Evolutionary conservation across 2,888 invertebrate genomes (phyloP).

Genomic region (Apamea anceps): DNA sequence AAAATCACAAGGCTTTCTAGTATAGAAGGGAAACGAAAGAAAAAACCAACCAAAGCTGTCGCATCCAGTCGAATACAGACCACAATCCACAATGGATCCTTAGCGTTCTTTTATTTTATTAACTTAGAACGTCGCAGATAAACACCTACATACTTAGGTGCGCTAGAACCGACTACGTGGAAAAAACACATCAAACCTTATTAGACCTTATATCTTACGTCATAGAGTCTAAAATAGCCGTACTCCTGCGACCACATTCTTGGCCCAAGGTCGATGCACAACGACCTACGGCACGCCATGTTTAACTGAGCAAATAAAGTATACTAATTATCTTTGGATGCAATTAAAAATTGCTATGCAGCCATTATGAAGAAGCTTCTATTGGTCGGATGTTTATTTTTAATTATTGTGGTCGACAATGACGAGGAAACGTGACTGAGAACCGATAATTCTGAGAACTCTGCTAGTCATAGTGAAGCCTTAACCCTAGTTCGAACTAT

Average conservation of each 20-base stretch:
- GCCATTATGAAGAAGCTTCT: constrained; percentile 32
- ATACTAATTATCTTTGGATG: constrained; percentile 69
- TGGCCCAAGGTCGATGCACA: constrained; percentile 83
- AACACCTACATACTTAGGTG: constrained; percentile 56
- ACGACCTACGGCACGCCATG: constrained; percentile 72
- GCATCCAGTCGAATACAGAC: constrained; percentile 34
- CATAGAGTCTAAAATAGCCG: constrained; percentile 73
- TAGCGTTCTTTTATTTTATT: constrained; percentile 56
- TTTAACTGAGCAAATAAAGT: constrained; percentile 72
- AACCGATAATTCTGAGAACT: constrained; percentile 27
- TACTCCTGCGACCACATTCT: constrained; percentile 77
- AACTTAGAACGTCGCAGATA: constrained; percentile 57
- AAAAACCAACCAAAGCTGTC: constrained; percentile 24
- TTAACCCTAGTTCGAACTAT: not conserved
- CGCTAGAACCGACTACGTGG: constrained; percentile 47
- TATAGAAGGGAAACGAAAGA: constrained; percentile 6
- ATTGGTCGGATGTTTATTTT: constrained; percentile 24
- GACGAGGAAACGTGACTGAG: constrained; percentile 31
- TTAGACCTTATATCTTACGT: constrained; percentile 69
- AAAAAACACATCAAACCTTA: constrained; percentile 58
- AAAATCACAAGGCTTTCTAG: constrained; percentile 30
- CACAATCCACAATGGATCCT: constrained; percentile 47
- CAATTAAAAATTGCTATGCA: constrained; percentile 68
- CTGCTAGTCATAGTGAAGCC: not conserved
- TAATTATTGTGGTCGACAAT: constrained; percentile 27